phyloP scores from a whole-genome alignment of 2,797 vertebrate species.

The Chanos chanos region DNA sequence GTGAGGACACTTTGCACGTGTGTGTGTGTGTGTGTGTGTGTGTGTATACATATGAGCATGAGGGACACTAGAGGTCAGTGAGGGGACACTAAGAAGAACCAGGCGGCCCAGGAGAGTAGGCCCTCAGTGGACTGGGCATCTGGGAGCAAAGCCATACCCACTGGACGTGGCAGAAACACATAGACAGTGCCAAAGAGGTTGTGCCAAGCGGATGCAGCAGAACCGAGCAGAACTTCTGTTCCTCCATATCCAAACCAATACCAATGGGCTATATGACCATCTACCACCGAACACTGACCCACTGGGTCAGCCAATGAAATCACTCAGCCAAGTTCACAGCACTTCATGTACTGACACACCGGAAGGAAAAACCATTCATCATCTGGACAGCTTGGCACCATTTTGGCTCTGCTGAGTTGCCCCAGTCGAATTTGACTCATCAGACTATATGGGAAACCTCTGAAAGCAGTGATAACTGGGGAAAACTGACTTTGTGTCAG shows the following conservation, averaged over 20 bases:
- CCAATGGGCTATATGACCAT: no score
- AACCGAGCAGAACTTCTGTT: not conserved
- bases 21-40: not conserved
- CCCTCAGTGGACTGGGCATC: not conserved
- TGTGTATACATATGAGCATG: not conserved
- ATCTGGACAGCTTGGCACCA: slow-evolving; percentile 16
- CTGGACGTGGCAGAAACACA: no score
- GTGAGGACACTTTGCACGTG: not conserved
- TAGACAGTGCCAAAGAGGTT: not conserved
- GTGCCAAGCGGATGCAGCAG: no score
- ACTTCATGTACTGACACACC: slow-evolving; percentile 1
- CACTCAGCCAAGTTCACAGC: slow-evolving; percentile 2
- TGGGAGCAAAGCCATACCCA: not conserved
- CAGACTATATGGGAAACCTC: not conserved
- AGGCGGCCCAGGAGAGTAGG: not conserved
- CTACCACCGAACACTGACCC: no score
- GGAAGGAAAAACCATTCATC: slow-evolving; percentile 14
- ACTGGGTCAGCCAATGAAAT: slow-evolving; percentile 19
- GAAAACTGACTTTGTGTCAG: not conserved
- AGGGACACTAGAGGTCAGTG: not conserved
- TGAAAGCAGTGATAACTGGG: not conserved
- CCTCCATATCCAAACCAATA: no score
- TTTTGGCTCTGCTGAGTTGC: slow-evolving; percentile 9
- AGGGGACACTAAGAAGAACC: not conserved
- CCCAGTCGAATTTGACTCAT: slow-evolving; percentile 5